Evolutionary conservation across 2,113 vertebrate genomes (phyloP).

Genomic region (Sinocyclocheilus rhinocerous): DNA sequence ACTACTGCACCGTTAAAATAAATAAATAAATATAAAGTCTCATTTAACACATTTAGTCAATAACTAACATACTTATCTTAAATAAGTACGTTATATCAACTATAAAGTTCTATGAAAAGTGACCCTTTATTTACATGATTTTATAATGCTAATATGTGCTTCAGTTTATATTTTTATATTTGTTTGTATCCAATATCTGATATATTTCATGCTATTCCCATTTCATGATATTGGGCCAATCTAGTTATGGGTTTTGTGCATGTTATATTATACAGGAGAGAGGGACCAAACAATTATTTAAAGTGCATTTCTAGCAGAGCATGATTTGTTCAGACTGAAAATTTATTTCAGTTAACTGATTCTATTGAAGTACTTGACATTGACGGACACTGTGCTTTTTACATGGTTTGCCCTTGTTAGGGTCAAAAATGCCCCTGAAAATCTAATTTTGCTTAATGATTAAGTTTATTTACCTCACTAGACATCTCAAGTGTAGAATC

Average conservation of each 20-base stretch:
- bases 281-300: constrained; percentile 1
- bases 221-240: neutral
- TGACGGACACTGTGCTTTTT: neutral
- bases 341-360: neutral
- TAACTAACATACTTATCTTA: neutral
- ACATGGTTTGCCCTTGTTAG: neutral
- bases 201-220: neutral
- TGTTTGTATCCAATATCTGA: neutral
- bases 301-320: neutral
- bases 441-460: neutral
- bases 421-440: neutral
- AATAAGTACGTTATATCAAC: neutral
- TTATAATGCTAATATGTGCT: neutral
- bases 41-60: neutral
- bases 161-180: neutral
- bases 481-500: neutral
- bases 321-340: neutral
- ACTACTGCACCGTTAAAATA: too few species aligned
- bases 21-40: too few species aligned
- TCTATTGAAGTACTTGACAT: neutral
- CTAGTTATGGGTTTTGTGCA: neutral
- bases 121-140: neutral
- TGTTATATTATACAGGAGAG: neutral
- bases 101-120: neutral
- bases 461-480: neutral